Evolutionary conservation across 2,888 invertebrate genomes (phyloP).

Genomic region (Tortrix viridana): DNA sequence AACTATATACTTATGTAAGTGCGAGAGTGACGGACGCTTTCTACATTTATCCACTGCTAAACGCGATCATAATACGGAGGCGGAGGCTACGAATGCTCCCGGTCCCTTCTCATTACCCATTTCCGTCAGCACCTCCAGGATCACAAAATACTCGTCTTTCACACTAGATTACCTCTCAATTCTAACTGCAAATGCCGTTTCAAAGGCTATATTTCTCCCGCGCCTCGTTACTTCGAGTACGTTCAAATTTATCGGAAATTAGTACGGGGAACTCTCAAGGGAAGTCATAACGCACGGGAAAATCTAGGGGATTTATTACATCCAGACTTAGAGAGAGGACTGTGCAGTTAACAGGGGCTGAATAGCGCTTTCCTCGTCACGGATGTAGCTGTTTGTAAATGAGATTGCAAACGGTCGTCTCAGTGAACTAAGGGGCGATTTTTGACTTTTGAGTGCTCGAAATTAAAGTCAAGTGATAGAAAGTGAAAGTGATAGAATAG

Average conservation of each 20-base stretch:
- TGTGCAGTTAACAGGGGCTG: slow-evolving; percentile 20
- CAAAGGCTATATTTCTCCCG: slow-evolving; percentile 72
- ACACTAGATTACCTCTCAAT: slow-evolving; percentile 81
- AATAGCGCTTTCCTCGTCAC: slow-evolving; percentile 1
- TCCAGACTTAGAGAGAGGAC: slow-evolving; percentile 23
- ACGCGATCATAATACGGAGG: too few relatives aligned
- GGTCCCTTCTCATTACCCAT: slow-evolving; percentile 30
- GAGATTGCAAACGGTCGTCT: too few relatives aligned
- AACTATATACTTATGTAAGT: too few relatives aligned
- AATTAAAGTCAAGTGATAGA: too few relatives aligned
- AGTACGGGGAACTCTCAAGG: slow-evolving; percentile 65
- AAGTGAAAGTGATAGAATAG: too few relatives aligned
- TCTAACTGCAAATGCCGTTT: slow-evolving; percentile 77
- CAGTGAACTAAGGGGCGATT: too few relatives aligned
- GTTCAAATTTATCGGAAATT: slow-evolving; percentile 81
- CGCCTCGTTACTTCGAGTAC: slow-evolving; percentile 75
- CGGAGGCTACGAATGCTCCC: slow-evolving; percentile 11
- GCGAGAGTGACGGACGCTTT: too few relatives aligned
- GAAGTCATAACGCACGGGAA: slow-evolving; percentile 36
- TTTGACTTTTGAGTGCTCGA: too few relatives aligned
- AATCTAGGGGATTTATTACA: slow-evolving; percentile 37
- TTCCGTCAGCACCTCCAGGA: slow-evolving; percentile 42
- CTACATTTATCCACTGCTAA: too few relatives aligned
- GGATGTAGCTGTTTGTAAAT: too few relatives aligned
- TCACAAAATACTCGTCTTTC: slow-evolving; percentile 63